phyloP scores from a whole-genome alignment of 2,888 invertebrate species.

The Ypsolopha sequella region DNA sequence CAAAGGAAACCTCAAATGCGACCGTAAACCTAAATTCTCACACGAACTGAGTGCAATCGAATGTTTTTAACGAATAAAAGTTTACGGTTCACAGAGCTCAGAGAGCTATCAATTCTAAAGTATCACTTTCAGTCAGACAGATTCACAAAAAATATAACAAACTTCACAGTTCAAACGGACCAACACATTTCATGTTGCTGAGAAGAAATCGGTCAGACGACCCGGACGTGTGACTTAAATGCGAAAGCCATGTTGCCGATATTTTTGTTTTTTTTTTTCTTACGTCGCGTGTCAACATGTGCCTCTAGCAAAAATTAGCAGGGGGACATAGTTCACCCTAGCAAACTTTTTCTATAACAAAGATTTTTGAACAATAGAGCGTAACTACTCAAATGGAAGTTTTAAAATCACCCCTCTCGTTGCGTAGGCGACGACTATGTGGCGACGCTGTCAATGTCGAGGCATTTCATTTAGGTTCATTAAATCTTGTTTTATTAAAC shows the following conservation, averaged over 20 bases:
- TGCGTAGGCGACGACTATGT: slow-evolving; percentile 18
- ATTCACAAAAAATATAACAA: slow-evolving; percentile 35
- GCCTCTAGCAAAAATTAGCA: slow-evolving; percentile 65
- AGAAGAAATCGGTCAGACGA: slow-evolving; percentile 17
- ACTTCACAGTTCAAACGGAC: slow-evolving; percentile 27
- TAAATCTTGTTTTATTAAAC: slow-evolving; percentile 7
- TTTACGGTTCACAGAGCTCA: slow-evolving; percentile 30
- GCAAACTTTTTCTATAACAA: slow-evolving; percentile 54
- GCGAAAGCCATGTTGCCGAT: slow-evolving; percentile 44
- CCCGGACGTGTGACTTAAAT: slow-evolving; percentile 42
- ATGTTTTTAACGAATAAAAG: slow-evolving; percentile 22
- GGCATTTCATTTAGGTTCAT: slow-evolving; percentile 11
- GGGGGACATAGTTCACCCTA: slow-evolving; percentile 58
- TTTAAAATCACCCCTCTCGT: slow-evolving; percentile 56
- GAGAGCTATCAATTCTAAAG: slow-evolving; percentile 37
- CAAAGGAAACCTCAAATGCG: slow-evolving; percentile 28
- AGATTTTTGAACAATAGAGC: slow-evolving; percentile 59
- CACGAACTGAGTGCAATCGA: slow-evolving; percentile 31
- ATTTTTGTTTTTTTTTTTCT: slow-evolving; percentile 34
- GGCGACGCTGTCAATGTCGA: slow-evolving; percentile 7
- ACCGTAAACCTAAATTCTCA: slow-evolving; percentile 36
- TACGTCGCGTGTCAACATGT: slow-evolving; percentile 64
- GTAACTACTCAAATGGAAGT: slow-evolving; percentile 61
- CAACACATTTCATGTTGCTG: slow-evolving; percentile 1
- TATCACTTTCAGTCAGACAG: slow-evolving; percentile 6